Percentiles rank a stretch among this genome's conserved stretches.
These are phyloP conservation scores for Dascyllus trimaculatus DNA, from an alignment of 2,113 vertebrate genomes.

Conservation along the genomic window DNA sequence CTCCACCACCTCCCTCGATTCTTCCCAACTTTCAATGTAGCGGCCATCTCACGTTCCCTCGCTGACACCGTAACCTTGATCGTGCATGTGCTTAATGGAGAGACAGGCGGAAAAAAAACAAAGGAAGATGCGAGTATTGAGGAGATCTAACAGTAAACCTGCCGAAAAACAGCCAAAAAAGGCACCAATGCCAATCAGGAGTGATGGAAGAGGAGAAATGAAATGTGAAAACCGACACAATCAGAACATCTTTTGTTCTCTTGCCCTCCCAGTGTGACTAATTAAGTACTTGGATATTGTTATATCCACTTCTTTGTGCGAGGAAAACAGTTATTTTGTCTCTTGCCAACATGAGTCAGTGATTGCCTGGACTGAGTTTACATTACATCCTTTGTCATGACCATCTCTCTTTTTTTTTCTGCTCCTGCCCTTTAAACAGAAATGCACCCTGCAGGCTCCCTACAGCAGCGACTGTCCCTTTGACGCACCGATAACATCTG, in stretches of 20 bases:
- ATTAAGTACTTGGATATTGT: background rate
- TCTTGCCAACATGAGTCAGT: no score
- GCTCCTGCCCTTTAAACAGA: slow-evolving; percentile 17
- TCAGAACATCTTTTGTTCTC: background rate
- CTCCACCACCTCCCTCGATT: background rate
- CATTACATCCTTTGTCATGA: slow-evolving; percentile 8
- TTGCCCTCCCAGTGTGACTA: background rate
- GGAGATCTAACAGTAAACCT: background rate
- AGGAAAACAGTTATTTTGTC: no score
- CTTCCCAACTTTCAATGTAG: background rate
- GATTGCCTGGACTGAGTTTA: background rate
- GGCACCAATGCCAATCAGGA: background rate
- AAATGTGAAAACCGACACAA: background rate
- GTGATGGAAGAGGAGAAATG: background rate
- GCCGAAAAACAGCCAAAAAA: background rate
- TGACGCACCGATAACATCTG: slow-evolving; percentile 48
- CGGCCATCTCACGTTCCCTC: slow-evolving; percentile 3
- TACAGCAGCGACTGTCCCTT: slow-evolving; percentile 16
- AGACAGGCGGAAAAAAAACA: background rate
- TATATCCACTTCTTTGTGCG: background rate
- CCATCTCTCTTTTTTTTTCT: background rate
- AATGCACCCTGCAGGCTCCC: background rate
- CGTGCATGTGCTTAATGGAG: background rate
- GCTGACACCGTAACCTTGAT: slow-evolving; percentile 11
- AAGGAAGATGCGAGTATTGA: background rate